Evolutionary conservation across 2,888 invertebrate species (phyloP).

Genomic region (Hyppa rectilinea): DNA sequence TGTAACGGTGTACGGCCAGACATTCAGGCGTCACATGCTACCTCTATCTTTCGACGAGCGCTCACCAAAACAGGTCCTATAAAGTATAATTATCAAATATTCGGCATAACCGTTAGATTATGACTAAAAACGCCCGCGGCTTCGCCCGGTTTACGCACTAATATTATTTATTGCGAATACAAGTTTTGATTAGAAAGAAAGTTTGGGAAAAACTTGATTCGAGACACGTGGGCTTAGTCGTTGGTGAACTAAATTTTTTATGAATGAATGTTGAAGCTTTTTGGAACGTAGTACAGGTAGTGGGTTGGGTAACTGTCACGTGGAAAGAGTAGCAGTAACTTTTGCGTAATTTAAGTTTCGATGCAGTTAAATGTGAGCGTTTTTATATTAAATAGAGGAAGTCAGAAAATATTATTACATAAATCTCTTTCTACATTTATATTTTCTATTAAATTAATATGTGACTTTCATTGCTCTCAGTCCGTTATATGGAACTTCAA

Average conservation of each 20-base stretch:
- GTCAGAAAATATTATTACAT: neutral
- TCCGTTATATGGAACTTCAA: constrained; percentile 56
- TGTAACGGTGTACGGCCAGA: constrained; percentile 45
- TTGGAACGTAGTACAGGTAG: constrained; percentile 19
- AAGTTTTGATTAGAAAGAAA: constrained; percentile 62
- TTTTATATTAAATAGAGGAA: too few relatives aligned
- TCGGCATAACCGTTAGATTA: constrained; percentile 35
- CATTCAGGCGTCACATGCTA: constrained; percentile 53
- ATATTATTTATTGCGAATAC: constrained; percentile 55
- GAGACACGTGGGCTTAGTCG: constrained; percentile 43
- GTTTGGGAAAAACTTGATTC: constrained; percentile 53
- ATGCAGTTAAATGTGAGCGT: neutral
- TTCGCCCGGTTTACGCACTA: constrained; percentile 34
- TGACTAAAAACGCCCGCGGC: constrained; percentile 43
- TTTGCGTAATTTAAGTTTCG: constrained; percentile 29
- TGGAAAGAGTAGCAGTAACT: neutral
- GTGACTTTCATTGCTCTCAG: constrained; percentile 34
- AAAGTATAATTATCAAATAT: constrained; percentile 54
- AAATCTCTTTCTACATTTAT: neutral
- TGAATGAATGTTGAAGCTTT: constrained; percentile 44
- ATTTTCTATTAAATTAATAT: constrained; percentile 13
- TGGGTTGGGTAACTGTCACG: constrained; percentile 25
- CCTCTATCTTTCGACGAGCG: constrained; percentile 11
- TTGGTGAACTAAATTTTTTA: constrained; percentile 28
- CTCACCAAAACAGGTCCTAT: constrained; percentile 56